Evolutionary conservation across 2,113 vertebrate species (phyloP).

Genomic region (Syngnathus floridae): DNA sequence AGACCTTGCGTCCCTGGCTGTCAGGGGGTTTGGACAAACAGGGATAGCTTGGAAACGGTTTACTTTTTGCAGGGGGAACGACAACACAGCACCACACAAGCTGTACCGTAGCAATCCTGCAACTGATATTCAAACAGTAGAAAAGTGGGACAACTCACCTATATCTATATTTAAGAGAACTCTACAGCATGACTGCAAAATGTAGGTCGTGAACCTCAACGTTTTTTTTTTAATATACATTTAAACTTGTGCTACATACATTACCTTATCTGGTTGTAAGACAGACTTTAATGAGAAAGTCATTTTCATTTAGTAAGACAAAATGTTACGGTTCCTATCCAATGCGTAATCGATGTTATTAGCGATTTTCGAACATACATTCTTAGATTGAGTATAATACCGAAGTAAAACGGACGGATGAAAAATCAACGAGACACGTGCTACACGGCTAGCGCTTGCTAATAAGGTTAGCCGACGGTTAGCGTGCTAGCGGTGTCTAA

Average conservation of each 20-base stretch:
- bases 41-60: constrained; percentile 64
- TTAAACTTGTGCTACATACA: no score
- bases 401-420: no score
- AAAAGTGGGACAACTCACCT: constrained; percentile 71
- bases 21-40: constrained; percentile 37
- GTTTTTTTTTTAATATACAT: no score
- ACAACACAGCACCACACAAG: constrained; percentile 9
- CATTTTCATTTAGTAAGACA: no score
- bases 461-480: constrained; percentile 19
- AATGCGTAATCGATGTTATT: no score
- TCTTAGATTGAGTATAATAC: no score
- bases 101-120: constrained; percentile 64
- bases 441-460: constrained; percentile 14
- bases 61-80: constrained; percentile 10
- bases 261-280: no score
- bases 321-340: no score
- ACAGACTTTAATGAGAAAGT: no score
- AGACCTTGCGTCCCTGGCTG: constrained; percentile 64
- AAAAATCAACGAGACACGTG: constrained; percentile 12
- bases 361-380: no score
- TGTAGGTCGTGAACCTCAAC: constrained; percentile 86
- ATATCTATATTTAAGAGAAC: constrained; percentile 83
- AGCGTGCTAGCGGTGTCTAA: neutral
- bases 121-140: neutral
- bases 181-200: no score